A percentile compares a stretch with the other conserved stretches of the same genome.
Conservation (phyloP, 1,140 invertebrate genomes). For the Aporrectodea caliginosa region DNA sequence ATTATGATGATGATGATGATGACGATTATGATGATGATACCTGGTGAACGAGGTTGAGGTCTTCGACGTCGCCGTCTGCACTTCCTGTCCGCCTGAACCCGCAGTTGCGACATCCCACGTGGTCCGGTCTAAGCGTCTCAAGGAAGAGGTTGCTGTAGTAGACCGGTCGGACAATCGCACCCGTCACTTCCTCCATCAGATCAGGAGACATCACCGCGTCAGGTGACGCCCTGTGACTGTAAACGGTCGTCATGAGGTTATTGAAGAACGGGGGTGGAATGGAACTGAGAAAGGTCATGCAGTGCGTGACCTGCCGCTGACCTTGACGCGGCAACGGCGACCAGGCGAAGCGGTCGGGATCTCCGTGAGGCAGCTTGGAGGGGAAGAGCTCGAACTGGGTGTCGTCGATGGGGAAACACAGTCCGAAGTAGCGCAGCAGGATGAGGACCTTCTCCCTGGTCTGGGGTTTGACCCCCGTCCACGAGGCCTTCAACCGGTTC, state of each 20-base stretch:
- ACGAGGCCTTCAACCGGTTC: conserved; percentile 12
- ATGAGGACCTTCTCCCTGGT: conserved; percentile 24
- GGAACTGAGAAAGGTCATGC: conserved; percentile 19
- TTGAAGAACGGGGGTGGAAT: conserved; percentile 32
- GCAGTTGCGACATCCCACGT: conserved; percentile 21
- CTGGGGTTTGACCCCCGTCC: conserved; percentile 17
- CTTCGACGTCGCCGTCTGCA: background rate
- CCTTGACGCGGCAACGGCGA: conserved; percentile 1
- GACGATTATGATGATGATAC: too few relatives aligned
- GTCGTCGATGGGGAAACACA: conserved; percentile 27
- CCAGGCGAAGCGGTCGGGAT: conserved; percentile 30
- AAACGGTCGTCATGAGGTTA: conserved; percentile 18
- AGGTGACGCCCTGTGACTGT: conserved; percentile 8
- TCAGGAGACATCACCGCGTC: background rate
- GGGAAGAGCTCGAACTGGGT: conserved; percentile 25
- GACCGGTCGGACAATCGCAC: background rate
- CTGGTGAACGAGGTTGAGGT: too few relatives aligned
- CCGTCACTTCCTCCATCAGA: background rate
- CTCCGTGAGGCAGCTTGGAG: conserved; percentile 30
- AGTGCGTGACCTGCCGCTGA: conserved; percentile 24
- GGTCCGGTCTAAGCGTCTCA: background rate
- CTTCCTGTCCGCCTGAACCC: too few relatives aligned
- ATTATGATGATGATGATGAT: too few relatives aligned
- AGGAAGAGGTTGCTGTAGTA: conserved; percentile 23
- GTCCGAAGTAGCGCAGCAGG: conserved; percentile 28